These are phyloP conservation scores for Eidolon helvum DNA, from an alignment of 2,113 vertebrate species.

Conservation along the genomic window DNA sequence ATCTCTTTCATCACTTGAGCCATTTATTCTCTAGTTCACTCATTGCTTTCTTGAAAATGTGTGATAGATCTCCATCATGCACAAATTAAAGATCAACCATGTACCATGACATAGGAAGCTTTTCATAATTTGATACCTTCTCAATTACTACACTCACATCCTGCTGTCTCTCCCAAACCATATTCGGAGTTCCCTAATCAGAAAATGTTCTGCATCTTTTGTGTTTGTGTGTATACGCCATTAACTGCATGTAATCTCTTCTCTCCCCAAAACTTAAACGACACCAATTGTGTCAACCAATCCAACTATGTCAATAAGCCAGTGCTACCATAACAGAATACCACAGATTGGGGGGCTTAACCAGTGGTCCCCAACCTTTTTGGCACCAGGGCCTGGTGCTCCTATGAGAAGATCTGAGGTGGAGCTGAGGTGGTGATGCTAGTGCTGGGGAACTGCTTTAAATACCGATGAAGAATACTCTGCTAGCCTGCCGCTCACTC, in stretches of 20 bases:
- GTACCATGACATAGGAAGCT: fast-evolving
- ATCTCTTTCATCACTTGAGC: neutral
- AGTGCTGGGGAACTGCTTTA: no score
- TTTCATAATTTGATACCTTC: neutral
- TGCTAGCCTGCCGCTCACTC: no score
- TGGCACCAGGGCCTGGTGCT: no score
- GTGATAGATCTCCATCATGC: neutral
- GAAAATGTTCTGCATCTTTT: neutral
- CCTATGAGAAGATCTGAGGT: no score
- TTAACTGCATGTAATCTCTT: neutral
- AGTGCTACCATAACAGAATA: neutral
- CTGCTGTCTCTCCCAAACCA: neutral
- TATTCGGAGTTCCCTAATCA: neutral
- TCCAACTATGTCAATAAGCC: no score
- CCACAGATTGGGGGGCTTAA: fast-evolving
- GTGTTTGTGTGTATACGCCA: neutral
- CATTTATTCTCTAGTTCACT: neutral
- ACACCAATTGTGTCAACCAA: neutral
- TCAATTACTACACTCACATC: neutral
- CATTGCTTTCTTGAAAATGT: neutral
- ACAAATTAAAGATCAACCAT: neutral
- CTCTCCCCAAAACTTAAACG: neutral
- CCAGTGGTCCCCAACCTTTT: no score
- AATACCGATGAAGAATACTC: no score
- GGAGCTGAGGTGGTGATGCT: no score